phyloP scores from a whole-genome alignment of 1,140 invertebrate species.

The Papilio polytes region DNA sequence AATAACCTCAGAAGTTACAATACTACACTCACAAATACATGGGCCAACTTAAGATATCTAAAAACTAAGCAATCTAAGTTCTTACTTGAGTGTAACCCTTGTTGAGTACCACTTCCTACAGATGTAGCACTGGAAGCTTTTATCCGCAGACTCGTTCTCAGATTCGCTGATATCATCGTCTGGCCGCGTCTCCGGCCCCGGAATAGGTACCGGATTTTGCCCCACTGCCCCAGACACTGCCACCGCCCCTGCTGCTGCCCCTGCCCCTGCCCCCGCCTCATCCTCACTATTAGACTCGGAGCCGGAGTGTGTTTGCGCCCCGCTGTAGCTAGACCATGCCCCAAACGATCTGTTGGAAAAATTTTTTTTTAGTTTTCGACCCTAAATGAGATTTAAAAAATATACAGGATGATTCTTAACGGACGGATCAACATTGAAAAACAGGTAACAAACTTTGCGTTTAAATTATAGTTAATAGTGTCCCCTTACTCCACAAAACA shows the following conservation, averaged over 20 bases:
- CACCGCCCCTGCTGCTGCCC: neutral
- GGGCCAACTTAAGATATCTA: too few species aligned
- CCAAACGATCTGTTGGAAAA: constrained; percentile 62
- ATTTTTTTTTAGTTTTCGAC: too few species aligned
- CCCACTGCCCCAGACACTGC: constrained; percentile 39
- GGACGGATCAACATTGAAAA: too few species aligned
- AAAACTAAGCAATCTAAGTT: too few species aligned
- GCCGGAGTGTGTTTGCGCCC: constrained; percentile 51
- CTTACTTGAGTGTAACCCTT: constrained; percentile 77
- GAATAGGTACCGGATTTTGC: constrained; percentile 23
- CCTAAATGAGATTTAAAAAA: too few species aligned
- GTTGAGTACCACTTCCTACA: constrained; percentile 81
- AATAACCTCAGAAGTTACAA: too few species aligned
- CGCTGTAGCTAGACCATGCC: constrained; percentile 60
- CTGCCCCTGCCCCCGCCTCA: neutral
- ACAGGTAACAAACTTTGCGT: too few species aligned
- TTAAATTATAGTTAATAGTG: too few species aligned
- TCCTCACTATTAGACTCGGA: constrained; percentile 42
- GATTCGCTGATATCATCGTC: constrained; percentile 72
- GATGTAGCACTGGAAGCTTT: constrained; percentile 79
- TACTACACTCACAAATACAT: too few species aligned
- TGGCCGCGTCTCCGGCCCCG: constrained; percentile 38
- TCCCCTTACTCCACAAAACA: too few species aligned
- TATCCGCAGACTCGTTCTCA: constrained; percentile 77
- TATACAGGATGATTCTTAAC: too few species aligned